Percentiles rank a stretch among this genome's conserved stretches.
Evolutionary conservation across 2,888 invertebrate genomes (phyloP).

Genomic region (Carcina quercana): DNA sequence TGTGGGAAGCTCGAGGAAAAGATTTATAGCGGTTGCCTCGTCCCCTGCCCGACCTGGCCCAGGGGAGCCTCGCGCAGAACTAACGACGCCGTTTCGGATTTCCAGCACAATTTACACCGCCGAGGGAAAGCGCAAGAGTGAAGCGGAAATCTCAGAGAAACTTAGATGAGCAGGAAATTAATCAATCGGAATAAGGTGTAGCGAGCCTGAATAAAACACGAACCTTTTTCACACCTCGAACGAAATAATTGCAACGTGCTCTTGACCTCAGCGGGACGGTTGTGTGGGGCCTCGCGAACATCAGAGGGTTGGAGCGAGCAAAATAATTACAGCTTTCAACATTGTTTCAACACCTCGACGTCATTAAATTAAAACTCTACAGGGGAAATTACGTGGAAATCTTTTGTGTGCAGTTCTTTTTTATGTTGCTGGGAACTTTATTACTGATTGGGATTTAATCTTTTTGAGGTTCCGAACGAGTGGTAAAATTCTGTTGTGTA

Average conservation of each 20-base stretch:
- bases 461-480: too few relatives aligned
- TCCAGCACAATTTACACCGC: slow-evolving; percentile 66
- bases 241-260: slow-evolving; percentile 6
- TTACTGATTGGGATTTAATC: too few relatives aligned
- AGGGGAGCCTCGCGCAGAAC: slow-evolving; percentile 57
- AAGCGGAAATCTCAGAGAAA: slow-evolving; percentile 51
- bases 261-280: neutral
- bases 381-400: too few relatives aligned
- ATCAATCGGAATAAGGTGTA: slow-evolving; percentile 39
- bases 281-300: neutral
- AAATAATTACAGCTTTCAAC: neutral
- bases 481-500: too few relatives aligned
- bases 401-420: too few relatives aligned
- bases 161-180: slow-evolving; percentile 52
- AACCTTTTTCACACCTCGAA: slow-evolving; percentile 26
- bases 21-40: slow-evolving; percentile 67
- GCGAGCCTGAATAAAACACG: slow-evolving; percentile 37
- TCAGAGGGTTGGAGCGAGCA: neutral
- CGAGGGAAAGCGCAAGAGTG: slow-evolving; percentile 35
- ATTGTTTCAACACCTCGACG: neutral
- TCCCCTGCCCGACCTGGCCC: slow-evolving; percentile 55
- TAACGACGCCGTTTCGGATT: slow-evolving; percentile 68
- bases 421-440: too few relatives aligned
- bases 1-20: slow-evolving; percentile 59
- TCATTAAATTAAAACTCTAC: too few relatives aligned